A percentile compares a stretch with the other conserved stretches of the same genome.
Conservation (phyloP, 2,113 vertebrate genomes). For the Columba janthina region DNA sequence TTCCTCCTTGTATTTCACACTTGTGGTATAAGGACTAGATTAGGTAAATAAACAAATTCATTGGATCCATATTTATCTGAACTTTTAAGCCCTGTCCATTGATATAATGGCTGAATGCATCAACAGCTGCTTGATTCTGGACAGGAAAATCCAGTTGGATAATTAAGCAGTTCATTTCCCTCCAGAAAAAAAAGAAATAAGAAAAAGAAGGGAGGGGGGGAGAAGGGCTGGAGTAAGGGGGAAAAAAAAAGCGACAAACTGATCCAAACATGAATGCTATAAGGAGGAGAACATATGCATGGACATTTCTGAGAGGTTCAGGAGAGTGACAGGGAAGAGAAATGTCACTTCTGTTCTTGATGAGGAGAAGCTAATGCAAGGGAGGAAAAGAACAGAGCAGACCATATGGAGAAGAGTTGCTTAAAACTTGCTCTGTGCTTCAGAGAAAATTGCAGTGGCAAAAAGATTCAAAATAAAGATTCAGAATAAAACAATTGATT, state of each 20-base stretch:
- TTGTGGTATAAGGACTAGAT: background rate
- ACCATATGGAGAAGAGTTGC: background rate
- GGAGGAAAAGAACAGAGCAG: background rate
- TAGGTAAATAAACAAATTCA: background rate
- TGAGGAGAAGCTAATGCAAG: background rate
- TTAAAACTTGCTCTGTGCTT: background rate
- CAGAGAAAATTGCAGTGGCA: background rate
- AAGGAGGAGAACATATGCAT: background rate
- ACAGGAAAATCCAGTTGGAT: background rate
- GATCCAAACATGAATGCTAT: background rate
- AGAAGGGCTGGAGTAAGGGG: background rate
- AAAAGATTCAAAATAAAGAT: background rate
- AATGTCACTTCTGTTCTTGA: background rate
- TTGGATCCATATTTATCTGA: background rate
- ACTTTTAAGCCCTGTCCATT: background rate
- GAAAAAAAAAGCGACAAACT: background rate
- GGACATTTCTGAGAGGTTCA: background rate
- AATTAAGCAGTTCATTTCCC: background rate
- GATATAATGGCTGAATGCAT: background rate
- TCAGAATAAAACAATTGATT: background rate
- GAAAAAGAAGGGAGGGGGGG: fast-evolving
- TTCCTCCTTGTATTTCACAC: background rate
- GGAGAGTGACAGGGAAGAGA: background rate
- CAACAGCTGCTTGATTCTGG: background rate
- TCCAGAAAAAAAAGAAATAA: background rate